These are phyloP conservation scores for Seira ritae DNA, from an alignment of 2,888 invertebrate genomes.

Conservation along the genomic window DNA sequence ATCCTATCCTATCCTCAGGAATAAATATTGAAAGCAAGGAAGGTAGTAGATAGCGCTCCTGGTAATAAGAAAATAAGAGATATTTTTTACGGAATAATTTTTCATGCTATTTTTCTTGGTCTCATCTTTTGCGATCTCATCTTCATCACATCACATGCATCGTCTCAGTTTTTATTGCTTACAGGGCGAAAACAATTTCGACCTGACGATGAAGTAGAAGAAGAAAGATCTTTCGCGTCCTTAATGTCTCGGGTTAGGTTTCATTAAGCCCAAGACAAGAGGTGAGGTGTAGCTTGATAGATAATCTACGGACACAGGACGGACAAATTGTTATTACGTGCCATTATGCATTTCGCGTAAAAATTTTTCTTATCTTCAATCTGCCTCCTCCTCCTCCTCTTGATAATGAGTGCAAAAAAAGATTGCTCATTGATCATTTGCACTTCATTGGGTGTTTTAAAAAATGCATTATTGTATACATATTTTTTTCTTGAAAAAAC, in stretches of 20 bases:
- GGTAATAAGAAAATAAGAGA: conserved; percentile 5
- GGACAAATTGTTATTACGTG: conserved; percentile 9
- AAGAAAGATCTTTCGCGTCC: background rate
- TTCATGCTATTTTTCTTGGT: background rate
- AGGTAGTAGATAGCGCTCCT: background rate
- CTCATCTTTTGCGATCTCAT: conserved; percentile 8
- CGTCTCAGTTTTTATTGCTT: background rate
- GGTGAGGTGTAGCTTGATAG: background rate
- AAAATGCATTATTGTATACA: too few relatives aligned
- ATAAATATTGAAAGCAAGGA: conserved; percentile 18
- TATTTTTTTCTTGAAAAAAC: conserved; percentile 9
- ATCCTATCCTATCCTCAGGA: conserved; percentile 10
- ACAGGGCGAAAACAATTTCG: conserved; percentile 11
- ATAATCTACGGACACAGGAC: background rate
- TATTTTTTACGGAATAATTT: conserved; percentile 21
- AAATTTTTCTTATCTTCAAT: conserved; percentile 4
- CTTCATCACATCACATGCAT: background rate
- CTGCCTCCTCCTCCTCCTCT: background rate
- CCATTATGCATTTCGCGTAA: conserved; percentile 4
- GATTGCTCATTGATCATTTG: conserved; percentile 50
- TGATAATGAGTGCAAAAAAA: background rate
- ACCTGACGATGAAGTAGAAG: conserved; percentile 14
- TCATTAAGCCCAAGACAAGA: conserved; percentile 11
- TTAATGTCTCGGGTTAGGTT: conserved; percentile 9
- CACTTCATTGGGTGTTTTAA: conserved; percentile 52